Percentiles rank a stretch among this genome's conserved stretches.
Evolutionary conservation across 2,113 vertebrate species (phyloP).

Genomic region (Cololabis saira): DNA sequence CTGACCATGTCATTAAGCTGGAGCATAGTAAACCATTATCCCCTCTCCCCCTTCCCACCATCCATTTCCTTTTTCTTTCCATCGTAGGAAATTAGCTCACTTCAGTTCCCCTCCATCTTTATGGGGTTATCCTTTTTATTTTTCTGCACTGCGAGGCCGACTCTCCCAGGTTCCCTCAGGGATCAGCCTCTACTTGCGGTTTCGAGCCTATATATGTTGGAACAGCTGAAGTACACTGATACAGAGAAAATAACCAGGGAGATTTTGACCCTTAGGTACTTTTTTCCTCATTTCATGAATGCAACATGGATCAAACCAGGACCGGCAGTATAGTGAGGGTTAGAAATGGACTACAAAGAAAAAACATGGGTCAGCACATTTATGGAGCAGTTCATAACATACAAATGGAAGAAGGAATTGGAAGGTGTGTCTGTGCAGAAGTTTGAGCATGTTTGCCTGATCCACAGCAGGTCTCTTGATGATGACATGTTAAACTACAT

Average conservation of each 20-base stretch:
- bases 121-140: conserved; percentile 54
- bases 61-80: conserved; percentile 53
- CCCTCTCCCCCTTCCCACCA: conserved; percentile 27
- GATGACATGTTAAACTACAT: too few species aligned
- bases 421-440: not conserved
- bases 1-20: conserved; percentile 46
- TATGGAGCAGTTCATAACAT: not conserved
- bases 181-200: conserved; percentile 3
- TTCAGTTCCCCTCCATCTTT: conserved; percentile 41
- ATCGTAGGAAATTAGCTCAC: conserved; percentile 71
- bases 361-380: not conserved
- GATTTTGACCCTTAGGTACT: too few species aligned
- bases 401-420: conserved; percentile 3
- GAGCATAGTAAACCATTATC: conserved; percentile 50
- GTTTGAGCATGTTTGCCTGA: not conserved
- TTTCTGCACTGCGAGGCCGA: conserved; percentile 35
- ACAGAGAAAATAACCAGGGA: not conserved
- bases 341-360: too few species aligned
- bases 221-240: conserved; percentile 15
- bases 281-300: too few species aligned
- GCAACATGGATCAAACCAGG: too few species aligned
- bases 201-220: conserved; percentile 8
- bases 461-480: not conserved
- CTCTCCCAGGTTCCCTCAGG: conserved; percentile 2
- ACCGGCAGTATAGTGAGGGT: too few species aligned